Conservation (phyloP, 2,797 vertebrate species). For the Molossus molossus region DNA sequence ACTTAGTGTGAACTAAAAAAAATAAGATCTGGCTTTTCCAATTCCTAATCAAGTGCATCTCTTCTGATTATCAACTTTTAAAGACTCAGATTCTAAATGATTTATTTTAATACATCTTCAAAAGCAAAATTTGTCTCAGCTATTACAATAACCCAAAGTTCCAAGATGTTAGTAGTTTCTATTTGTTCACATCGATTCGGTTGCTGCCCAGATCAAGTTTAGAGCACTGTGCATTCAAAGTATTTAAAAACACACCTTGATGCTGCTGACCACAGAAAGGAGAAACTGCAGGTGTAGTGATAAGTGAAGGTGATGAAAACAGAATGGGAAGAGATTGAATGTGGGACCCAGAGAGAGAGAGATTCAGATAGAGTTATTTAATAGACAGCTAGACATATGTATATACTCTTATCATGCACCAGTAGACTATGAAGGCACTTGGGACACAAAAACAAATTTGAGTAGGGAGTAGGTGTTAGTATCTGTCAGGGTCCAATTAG, state of each 20-base stretch:
- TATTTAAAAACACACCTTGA: background rate
- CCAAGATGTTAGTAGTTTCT: background rate
- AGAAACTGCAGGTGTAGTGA: background rate
- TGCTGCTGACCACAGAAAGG: background rate
- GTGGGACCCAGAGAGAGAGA: background rate
- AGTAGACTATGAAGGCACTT: background rate
- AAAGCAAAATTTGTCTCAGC: slow-evolving; percentile 52
- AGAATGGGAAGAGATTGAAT: background rate
- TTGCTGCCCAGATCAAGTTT: background rate
- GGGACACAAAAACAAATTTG: slow-evolving; percentile 34
- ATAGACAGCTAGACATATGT: background rate
- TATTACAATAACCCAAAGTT: slow-evolving; percentile 1
- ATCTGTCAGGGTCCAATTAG: background rate
- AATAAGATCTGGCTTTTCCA: background rate
- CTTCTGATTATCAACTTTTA: slow-evolving; percentile 60
- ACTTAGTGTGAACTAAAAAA: slow-evolving; percentile 2
- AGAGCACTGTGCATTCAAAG: background rate
- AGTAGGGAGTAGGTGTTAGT: background rate
- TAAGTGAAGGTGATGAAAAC: background rate
- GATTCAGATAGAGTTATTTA: background rate
- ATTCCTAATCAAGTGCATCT: background rate
- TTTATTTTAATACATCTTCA: background rate
- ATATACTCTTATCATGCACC: background rate
- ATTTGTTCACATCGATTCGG: background rate
- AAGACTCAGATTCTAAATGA: slow-evolving; percentile 58